phyloP scores from a whole-genome alignment of 2,888 invertebrate genomes.

The Dioctria linearis region DNA sequence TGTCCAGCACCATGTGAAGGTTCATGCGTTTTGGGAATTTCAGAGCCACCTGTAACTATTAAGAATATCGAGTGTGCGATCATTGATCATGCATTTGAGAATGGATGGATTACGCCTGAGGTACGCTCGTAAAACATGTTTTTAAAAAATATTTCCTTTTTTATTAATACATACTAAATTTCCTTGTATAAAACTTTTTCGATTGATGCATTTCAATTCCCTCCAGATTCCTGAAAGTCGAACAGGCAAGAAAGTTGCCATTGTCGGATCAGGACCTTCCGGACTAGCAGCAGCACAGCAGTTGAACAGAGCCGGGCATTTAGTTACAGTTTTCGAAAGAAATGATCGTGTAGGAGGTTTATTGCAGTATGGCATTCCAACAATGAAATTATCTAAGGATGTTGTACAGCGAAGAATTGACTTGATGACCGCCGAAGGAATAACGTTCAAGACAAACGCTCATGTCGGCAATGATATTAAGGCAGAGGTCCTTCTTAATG shows the following conservation, averaged over 20 bases:
- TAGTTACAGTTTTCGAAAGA: constrained; percentile 96
- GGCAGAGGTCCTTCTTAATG: constrained; percentile 78
- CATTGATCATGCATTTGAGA: constrained; percentile 97
- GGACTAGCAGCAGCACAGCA: constrained; percentile 97
- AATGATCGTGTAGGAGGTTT: constrained; percentile 97
- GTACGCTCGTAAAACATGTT: constrained; percentile 63
- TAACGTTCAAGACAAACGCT: constrained; percentile 88
- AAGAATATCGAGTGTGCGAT: constrained; percentile 99
- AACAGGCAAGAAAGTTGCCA: constrained; percentile 87
- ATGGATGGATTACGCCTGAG: constrained; percentile 93
- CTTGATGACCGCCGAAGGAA: constrained; percentile 90
- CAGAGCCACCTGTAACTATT: constrained; percentile 97
- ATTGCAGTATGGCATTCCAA: constrained; percentile 97
- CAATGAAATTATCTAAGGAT: constrained; percentile 97
- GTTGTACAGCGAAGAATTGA: constrained; percentile 92
- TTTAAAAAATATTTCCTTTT: too few species aligned
- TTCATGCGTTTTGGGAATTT: constrained; percentile 96
- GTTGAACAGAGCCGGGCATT: constrained; percentile 93
- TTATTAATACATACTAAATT: too few species aligned
- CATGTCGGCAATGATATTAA: constrained; percentile 94
- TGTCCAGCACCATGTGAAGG: constrained; percentile 99
- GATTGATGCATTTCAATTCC: not conserved
- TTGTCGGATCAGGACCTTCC: constrained; percentile 96
- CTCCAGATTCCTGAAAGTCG: constrained; percentile 78
- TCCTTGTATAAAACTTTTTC: too few species aligned